Conservation (phyloP, 2,888 invertebrate genomes). For the Malthinus seriepunctatus region DNA sequence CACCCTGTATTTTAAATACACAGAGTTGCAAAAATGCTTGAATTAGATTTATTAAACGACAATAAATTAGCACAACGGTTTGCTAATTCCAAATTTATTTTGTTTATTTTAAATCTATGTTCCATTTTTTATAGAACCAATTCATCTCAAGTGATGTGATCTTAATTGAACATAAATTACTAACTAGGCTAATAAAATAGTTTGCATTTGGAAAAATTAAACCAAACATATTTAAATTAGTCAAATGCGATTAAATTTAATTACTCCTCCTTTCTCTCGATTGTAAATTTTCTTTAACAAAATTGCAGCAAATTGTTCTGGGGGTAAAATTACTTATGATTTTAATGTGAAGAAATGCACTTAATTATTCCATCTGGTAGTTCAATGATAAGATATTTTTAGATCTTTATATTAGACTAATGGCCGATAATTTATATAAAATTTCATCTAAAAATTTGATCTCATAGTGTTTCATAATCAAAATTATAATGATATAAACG, state of each 20-base stretch:
- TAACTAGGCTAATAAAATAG: neutral
- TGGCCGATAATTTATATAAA: slow-evolving; percentile 17
- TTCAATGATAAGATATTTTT: slow-evolving; percentile 10
- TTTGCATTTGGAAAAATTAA: neutral
- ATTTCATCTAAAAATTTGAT: slow-evolving; percentile 7
- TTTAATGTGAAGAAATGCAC: neutral
- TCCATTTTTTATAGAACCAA: neutral
- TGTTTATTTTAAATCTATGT: neutral
- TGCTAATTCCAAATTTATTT: neutral
- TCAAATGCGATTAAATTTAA: too few relatives aligned
- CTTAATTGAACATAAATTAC: neutral
- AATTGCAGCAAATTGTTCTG: too few relatives aligned
- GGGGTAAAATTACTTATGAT: neutral
- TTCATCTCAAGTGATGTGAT: slow-evolving; percentile 2
- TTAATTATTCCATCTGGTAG: slow-evolving; percentile 15
- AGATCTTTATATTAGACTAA: slow-evolving; percentile 11
- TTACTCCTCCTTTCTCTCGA: too few relatives aligned
- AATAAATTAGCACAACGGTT: neutral
- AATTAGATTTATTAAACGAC: neutral
- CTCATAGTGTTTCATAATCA: slow-evolving; percentile 16
- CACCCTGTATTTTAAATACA: too few relatives aligned
- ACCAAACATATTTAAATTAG: neutral
- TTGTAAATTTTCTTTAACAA: too few relatives aligned
- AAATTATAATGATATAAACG: slow-evolving; percentile 10
- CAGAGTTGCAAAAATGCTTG: neutral